A percentile compares a stretch with the other conserved stretches of the same genome.
Evolutionary conservation across 2,113 vertebrate species (phyloP).

Genomic region (Crotalus helleri): DNA sequence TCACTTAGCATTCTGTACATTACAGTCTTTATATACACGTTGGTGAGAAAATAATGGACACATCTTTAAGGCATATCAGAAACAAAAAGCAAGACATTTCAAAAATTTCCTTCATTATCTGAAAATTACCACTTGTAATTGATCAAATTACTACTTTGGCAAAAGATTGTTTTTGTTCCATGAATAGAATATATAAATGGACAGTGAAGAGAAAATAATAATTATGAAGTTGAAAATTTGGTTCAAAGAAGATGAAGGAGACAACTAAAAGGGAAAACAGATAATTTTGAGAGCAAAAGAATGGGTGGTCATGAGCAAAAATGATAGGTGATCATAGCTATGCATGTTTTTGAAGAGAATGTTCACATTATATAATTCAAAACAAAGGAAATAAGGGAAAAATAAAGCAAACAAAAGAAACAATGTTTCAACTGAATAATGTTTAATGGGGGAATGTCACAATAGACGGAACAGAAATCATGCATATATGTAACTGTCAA

Average conservation of each 20-base stretch:
- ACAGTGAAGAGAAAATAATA: background rate
- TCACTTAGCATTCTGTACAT: background rate
- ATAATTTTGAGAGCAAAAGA: background rate
- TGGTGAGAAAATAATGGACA: background rate
- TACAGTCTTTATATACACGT: background rate
- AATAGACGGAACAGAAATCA: slow-evolving; percentile 23
- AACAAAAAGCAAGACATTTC: background rate
- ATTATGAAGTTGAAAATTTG: background rate
- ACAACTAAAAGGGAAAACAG: background rate
- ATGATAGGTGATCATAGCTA: background rate
- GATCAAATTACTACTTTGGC: no score
- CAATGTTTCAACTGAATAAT: slow-evolving; percentile 19
- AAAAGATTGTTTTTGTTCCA: background rate
- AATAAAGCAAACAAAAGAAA: slow-evolving; percentile 8
- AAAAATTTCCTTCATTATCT: background rate
- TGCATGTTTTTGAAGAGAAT: background rate
- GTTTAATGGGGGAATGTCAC: slow-evolving; percentile 20
- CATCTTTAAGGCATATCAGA: background rate
- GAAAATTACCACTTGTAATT: background rate
- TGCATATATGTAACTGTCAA: slow-evolving; percentile 29
- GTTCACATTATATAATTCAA: background rate
- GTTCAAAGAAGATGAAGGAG: background rate
- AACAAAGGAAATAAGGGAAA: background rate
- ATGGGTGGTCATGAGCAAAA: background rate
- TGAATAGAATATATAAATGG: background rate